Conservation (phyloP, 2,113 vertebrate genomes). For the Dipodomys stephensi region DNA sequence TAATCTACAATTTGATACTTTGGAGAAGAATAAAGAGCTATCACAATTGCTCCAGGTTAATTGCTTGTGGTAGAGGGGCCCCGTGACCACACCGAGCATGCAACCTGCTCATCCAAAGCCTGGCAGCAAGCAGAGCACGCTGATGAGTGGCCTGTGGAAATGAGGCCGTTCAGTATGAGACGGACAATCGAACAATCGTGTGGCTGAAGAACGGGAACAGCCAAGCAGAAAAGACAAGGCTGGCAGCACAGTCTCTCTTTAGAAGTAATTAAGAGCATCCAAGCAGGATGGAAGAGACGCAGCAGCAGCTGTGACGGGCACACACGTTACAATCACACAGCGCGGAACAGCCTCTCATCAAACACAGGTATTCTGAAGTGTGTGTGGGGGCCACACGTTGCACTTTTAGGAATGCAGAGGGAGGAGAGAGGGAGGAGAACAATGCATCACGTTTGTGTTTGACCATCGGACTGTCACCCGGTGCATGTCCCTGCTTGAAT, state of each 20-base stretch:
- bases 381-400: too few species aligned
- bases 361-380: neutral
- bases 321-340: too few species aligned
- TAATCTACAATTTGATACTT: neutral
- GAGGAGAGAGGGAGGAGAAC: neutral
- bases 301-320: too few species aligned
- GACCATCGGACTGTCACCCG: neutral
- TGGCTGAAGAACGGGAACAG: constrained; percentile 2
- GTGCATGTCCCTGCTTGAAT: neutral
- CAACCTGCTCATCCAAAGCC: neutral
- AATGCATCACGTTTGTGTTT: constrained; percentile 7
- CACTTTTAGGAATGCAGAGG: neutral
- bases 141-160: neutral
- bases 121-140: neutral
- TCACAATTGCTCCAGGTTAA: neutral
- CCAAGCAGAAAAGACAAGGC: constrained; percentile 39
- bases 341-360: neutral
- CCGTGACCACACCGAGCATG: neutral
- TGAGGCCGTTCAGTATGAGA: neutral
- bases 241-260: constrained; percentile 3
- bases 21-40: constrained; percentile 1
- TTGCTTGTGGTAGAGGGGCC: neutral
- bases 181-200: constrained; percentile 5
- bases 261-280: too few species aligned
- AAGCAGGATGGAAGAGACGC: too few species aligned